Percentiles rank a stretch among this genome's conserved stretches.
phyloP scores from a whole-genome alignment of 2,797 vertebrate genomes.

The Coregonus suidteri region DNA sequence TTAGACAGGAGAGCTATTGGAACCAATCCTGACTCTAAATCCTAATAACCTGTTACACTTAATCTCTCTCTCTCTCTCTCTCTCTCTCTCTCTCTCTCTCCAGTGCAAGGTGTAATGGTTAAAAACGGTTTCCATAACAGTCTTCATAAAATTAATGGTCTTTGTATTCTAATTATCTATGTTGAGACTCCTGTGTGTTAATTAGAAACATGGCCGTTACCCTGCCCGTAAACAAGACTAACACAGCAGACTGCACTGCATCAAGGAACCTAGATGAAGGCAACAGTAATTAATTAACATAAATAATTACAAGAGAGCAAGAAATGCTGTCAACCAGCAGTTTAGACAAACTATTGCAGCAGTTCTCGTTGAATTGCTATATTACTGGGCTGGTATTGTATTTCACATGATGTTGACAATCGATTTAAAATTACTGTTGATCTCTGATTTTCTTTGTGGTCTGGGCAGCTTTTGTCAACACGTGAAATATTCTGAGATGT shows the following conservation, averaged over 20 bases:
- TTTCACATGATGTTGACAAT: too few relatives aligned
- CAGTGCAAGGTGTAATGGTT: too few relatives aligned
- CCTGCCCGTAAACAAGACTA: neutral
- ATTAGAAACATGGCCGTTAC: neutral
- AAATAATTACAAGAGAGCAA: neutral
- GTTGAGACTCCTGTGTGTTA: neutral
- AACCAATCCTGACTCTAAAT: neutral
- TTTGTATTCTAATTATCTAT: neutral
- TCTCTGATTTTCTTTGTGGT: neutral
- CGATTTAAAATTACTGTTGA: too few relatives aligned
- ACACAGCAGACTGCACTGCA: neutral
- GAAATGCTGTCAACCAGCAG: neutral
- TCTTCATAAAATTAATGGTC: neutral
- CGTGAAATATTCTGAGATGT: neutral
- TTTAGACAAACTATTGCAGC: neutral
- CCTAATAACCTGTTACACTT: neutral
- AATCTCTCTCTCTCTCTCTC: neutral
- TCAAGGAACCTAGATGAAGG: neutral
- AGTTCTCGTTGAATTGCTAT: too few relatives aligned
- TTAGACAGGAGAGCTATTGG: neutral
- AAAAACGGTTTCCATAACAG: neutral
- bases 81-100: neutral
- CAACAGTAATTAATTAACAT: neutral
- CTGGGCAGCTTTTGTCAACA: neutral
- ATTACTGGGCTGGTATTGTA: too few relatives aligned